Conservation (phyloP, 1,140 invertebrate species). For the Vanessa atalanta region DNA sequence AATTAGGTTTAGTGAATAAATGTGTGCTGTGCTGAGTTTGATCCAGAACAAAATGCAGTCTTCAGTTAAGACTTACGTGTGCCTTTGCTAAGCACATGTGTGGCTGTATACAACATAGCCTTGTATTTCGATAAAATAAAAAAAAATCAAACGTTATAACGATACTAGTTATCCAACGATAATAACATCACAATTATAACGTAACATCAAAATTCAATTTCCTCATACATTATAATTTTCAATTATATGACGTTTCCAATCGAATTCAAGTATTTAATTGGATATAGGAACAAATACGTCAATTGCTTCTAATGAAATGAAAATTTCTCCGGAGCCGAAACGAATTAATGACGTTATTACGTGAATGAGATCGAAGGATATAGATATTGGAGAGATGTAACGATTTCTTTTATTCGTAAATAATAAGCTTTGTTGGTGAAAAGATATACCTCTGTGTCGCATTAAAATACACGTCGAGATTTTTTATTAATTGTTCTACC, state of each 20-base stretch:
- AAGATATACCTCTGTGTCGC: too few relatives aligned
- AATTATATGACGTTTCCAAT: neutral
- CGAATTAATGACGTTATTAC: conserved; percentile 32
- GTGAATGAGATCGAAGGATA: conserved; percentile 22
- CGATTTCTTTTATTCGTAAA: conserved; percentile 18
- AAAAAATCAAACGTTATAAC: too few relatives aligned
- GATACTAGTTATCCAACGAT: neutral
- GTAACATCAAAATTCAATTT: neutral
- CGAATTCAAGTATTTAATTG: conserved; percentile 6
- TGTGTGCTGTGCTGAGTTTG: too few relatives aligned
- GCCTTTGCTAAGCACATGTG: too few relatives aligned
- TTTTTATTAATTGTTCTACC: too few relatives aligned
- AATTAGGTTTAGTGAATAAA: too few relatives aligned
- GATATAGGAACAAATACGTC: conserved; percentile 18
- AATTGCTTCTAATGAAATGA: conserved; percentile 20
- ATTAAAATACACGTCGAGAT: too few relatives aligned
- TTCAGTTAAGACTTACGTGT: too few relatives aligned
- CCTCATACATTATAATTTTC: neutral
- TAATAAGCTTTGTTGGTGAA: conserved; percentile 17
- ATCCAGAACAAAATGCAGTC: too few relatives aligned
- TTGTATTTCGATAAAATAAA: too few relatives aligned
- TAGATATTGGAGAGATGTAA: conserved; percentile 14
- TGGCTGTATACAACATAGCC: too few relatives aligned
- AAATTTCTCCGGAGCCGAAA: conserved; percentile 23
- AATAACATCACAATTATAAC: neutral